Evolutionary conservation across 2,797 vertebrate species (phyloP), one percentile per base, ranked within the genome.

Genomic region (Bovichtus variegatus): DNA sequence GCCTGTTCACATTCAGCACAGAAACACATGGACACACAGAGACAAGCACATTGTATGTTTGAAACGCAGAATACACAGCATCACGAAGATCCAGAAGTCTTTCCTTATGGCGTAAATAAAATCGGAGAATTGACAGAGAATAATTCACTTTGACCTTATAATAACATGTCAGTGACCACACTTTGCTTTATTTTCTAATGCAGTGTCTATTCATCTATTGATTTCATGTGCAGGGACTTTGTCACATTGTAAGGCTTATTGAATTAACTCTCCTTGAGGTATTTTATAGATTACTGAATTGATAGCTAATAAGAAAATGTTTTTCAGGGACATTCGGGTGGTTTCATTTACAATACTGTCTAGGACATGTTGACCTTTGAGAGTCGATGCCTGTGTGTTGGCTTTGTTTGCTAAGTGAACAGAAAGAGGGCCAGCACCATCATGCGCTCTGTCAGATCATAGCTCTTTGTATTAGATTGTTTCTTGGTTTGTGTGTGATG

Each of bases 111-210:
- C 2, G 29, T 38, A 49, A 76, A 82, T 70, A 25, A 19, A 46
- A 59, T 63, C 29, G 49, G 7, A 21, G 19, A 49, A 63, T 4
- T 31, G 70, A 66, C 62, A 74, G 40, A 70, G 31, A 54, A 63
- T 50, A 36, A 64, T 74, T 69, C 6, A 47, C 66, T 49, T 46
- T 44, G 57, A 80, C 12, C 40, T 78, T 58, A 81, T 64, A 25
- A 50, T 34, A 58, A 73, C 46, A 40, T 76, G 55, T 64, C 69
- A 77, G 19, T n/a, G 61, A 55, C 19, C 11, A 34, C 15, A 29
- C 8, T 21, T 54, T 64, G 44, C 23, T 69, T 21, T 7, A 23
- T 78, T 65, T 65, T 57, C 9, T 58, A 61, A 79, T 27, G 53
- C 21, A 3, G 29, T 1, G n/a, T 58, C 40, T 43, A 18, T 72